phyloP scores from a whole-genome alignment of 2,888 invertebrate genomes.

The Ophion ellenae region DNA sequence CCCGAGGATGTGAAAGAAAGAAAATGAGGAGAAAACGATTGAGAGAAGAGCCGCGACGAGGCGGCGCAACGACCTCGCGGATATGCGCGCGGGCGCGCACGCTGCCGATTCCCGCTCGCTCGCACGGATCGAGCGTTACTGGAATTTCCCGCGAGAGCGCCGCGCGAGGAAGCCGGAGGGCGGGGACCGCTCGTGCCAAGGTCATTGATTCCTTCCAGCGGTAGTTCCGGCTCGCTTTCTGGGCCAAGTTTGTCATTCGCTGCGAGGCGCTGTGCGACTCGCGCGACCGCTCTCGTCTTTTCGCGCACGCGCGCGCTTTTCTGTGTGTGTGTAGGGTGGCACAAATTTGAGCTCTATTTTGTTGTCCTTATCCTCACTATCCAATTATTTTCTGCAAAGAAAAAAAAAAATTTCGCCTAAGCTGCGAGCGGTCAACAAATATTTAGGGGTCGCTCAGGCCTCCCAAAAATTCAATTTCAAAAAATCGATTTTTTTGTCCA shows the following conservation, averaged over 20 bases:
- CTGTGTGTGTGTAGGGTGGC: no score
- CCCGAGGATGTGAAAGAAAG: background rate
- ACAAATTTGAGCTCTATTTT: background rate
- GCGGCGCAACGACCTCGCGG: constrained; percentile 53
- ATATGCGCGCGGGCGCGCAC: background rate
- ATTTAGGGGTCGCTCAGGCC: no score
- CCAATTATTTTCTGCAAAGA: no score
- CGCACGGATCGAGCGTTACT: constrained; percentile 16
- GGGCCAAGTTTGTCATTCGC: constrained; percentile 80
- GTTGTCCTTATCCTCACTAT: no score
- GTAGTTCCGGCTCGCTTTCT: constrained; percentile 83
- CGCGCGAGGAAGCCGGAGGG: constrained; percentile 24
- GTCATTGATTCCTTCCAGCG: constrained; percentile 81
- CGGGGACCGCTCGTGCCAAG: constrained; percentile 75
- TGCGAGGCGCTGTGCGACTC: constrained; percentile 16
- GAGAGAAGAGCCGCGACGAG: background rate
- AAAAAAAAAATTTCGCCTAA: no score
- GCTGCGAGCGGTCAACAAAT: no score
- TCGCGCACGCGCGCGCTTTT: background rate
- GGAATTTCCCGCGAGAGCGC: constrained; percentile 36
- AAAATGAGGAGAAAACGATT: background rate
- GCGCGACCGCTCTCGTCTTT: background rate
- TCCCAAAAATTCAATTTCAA: no score
- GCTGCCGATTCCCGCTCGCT: background rate
- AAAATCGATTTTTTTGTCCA: no score